A percentile compares a stretch with the other conserved stretches of the same genome.
phyloP scores from a whole-genome alignment of 1,140 invertebrate species.

The Drosophila nigromelanica region DNA sequence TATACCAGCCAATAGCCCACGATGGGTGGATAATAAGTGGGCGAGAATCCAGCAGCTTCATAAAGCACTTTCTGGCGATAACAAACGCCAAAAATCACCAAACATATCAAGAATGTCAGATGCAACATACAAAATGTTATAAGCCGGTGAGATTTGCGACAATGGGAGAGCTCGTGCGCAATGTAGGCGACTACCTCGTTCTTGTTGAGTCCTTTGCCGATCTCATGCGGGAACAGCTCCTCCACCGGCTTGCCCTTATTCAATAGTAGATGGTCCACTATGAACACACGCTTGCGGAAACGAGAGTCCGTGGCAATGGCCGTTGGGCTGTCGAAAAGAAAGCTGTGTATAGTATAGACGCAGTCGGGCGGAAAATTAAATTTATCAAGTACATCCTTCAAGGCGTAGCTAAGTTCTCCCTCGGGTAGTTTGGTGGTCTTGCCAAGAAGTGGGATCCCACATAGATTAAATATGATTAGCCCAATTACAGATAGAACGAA shows the following conservation, averaged over 20 bases:
- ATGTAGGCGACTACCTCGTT: constrained; percentile 45
- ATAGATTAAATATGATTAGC: background rate
- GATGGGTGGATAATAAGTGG: constrained; percentile 31
- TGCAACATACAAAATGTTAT: constrained; percentile 18
- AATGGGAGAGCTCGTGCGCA: constrained; percentile 57
- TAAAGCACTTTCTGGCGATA: constrained; percentile 19
- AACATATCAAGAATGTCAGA: constrained; percentile 32
- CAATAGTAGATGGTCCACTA: constrained; percentile 36
- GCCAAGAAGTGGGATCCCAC: constrained; percentile 44
- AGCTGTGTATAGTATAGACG: constrained; percentile 36
- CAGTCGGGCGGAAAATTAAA: constrained; percentile 17
- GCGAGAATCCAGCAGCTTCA: constrained; percentile 44
- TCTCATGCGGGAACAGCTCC: constrained; percentile 21
- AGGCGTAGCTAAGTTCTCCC: background rate
- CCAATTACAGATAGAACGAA: background rate
- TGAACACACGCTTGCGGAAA: constrained; percentile 37
- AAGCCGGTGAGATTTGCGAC: constrained; percentile 1
- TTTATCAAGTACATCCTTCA: background rate
- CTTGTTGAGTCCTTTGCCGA: constrained; percentile 29
- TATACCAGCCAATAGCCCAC: constrained; percentile 45
- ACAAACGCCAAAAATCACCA: constrained; percentile 36
- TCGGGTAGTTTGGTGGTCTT: background rate
- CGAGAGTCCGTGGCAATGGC: constrained; percentile 39
- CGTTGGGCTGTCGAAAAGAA: background rate
- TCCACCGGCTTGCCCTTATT: constrained; percentile 21